Percentiles rank a stretch among this genome's conserved stretches.
Evolutionary conservation across 2,113 vertebrate species (phyloP).

Genomic region (Labrus mixtus): DNA sequence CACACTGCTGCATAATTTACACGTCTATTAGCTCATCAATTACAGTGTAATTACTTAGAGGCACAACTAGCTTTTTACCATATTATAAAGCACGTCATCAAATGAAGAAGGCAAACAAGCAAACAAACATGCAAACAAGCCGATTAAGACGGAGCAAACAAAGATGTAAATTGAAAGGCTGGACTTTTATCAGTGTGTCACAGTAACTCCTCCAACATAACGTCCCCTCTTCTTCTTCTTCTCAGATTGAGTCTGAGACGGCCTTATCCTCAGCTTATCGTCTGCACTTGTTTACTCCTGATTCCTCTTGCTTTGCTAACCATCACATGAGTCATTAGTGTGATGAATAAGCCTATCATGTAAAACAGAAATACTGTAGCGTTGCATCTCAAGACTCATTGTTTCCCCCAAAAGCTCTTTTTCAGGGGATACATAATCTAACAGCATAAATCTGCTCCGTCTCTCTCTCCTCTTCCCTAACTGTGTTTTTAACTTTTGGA

Average conservation of each 20-base stretch:
- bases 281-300: slow-evolving; percentile 71
- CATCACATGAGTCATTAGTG: slow-evolving; percentile 77
- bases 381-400: slow-evolving; percentile 59
- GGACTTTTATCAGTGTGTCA: slow-evolving; percentile 16
- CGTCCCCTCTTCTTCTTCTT: not conserved
- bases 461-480: not conserved
- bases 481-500: slow-evolving; percentile 48
- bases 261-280: slow-evolving; percentile 56
- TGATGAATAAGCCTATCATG: slow-evolving; percentile 81
- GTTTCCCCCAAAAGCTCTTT: slow-evolving; percentile 61
- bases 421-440: slow-evolving; percentile 65
- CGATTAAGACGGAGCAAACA: slow-evolving; percentile 35
- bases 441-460: slow-evolving; percentile 42
- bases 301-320: slow-evolving; percentile 67
- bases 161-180: slow-evolving; percentile 37
- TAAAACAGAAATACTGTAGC: slow-evolving; percentile 72
- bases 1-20: slow-evolving; percentile 79
- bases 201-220: slow-evolving; percentile 1
- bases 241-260: slow-evolving; percentile 9
- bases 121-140: slow-evolving; percentile 66
- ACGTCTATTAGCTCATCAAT: slow-evolving; percentile 80
- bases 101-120: slow-evolving; percentile 57
- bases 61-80: slow-evolving; percentile 70
- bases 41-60: slow-evolving; percentile 76
- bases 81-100: slow-evolving; percentile 72